Base-by-base conservation (phyloP, 2,797 vertebrate species). In the Danio kyathit region DNA sequence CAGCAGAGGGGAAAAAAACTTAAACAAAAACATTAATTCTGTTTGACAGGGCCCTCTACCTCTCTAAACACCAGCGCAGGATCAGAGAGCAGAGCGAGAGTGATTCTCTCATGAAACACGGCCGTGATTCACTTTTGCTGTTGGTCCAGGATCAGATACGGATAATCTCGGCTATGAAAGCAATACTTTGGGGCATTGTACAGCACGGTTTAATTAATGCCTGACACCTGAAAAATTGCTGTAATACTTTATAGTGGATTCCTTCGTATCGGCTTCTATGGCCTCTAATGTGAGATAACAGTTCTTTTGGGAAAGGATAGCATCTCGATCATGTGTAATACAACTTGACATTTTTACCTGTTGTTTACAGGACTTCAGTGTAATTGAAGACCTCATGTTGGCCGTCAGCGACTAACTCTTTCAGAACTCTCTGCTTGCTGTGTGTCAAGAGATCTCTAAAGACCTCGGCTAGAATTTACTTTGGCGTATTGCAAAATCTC, bases 151-250 rank as follows among this genome's bases (percentile, higher is more conserved):
- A 61, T 54, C 63, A 65, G 60, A 70, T 81, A 65, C 43, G 46
- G 57, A 52, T 67, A 79, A 76, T 52, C 49, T 63, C 74, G 19
- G 51, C 38, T 57, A 65, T 56, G 76, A 54, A 72, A 69, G 67
- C 64, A 49, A 65, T 77, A 56, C 60, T 46, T 40, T 44, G 17
- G 69, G 74, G 76, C 84, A 59, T 41, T 63, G 46, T 57, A 40
- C 49, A 48, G 43, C 44, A 61, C 6, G 7, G 80, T 60, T 89
- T 88, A 79, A 88, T 90, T 88, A 83, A 85, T 89, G 80, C 54
- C 72, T 78, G 87, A 86, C 83, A 65, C 43, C 57, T 65, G 60
- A 80, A 80, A 74, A 71, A 76, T 82, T 63, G 80, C 66, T 56
- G 73, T 64, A 41, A 54, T n/a, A 59, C 61, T 65, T 75, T 72